Evolutionary conservation across 2,888 invertebrate species (phyloP).

Genomic region (Drosophila hamatofila): DNA sequence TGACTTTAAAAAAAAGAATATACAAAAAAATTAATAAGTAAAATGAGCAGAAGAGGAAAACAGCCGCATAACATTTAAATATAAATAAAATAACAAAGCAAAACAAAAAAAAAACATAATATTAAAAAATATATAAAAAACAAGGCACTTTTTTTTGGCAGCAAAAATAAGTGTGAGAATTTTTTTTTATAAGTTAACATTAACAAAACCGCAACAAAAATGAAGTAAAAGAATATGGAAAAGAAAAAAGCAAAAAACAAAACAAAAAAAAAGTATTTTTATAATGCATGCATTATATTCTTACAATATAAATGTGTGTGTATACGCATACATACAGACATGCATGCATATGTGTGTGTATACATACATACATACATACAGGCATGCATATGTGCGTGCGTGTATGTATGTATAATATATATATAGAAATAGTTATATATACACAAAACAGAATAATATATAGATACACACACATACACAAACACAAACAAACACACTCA

Average conservation of each 20-base stretch:
- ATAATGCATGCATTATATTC: slow-evolving; percentile 85
- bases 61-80: slow-evolving; percentile 32
- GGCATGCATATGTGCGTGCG: not conserved
- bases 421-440: slow-evolving; percentile 57
- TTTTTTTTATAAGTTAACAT: slow-evolving; percentile 70
- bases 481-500: slow-evolving; percentile 35
- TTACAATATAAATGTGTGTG: slow-evolving; percentile 68
- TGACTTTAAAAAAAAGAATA: slow-evolving; percentile 13
- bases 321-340: slow-evolving; percentile 11
- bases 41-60: slow-evolving; percentile 11
- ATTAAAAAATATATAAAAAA: slow-evolving; percentile 1
- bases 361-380: slow-evolving; percentile 23
- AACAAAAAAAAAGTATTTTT: slow-evolving; percentile 81
- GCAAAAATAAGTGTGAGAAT: slow-evolving; percentile 53
- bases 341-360: not conserved
- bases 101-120: slow-evolving; percentile 9
- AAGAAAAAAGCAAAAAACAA: slow-evolving; percentile 28
- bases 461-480: slow-evolving; percentile 32
- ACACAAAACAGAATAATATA: slow-evolving; percentile 50
- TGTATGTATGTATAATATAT: slow-evolving; percentile 11
- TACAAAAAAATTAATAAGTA: slow-evolving; percentile 10
- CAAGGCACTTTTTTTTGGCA: slow-evolving; percentile 40
- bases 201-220: slow-evolving; percentile 46
- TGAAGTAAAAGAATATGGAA: slow-evolving; percentile 29
- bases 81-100: slow-evolving; percentile 28